Percentiles rank a stretch among this genome's conserved stretches.
These are phyloP conservation scores for Brassicogethes aeneus DNA, from an alignment of 2,888 invertebrate species.

Conservation along the genomic window DNA sequence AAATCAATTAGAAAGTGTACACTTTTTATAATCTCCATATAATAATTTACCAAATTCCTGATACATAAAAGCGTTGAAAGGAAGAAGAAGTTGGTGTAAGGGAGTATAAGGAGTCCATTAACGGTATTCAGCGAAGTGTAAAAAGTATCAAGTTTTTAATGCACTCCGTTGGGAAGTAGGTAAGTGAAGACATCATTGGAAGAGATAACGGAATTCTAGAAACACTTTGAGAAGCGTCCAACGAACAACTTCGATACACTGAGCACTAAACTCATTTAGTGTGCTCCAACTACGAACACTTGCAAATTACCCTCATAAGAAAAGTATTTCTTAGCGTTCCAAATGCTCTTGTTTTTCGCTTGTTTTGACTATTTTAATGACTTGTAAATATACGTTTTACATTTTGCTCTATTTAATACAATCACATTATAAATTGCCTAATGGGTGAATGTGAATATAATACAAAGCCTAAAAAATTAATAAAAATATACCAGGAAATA, in stretches of 20 bases:
- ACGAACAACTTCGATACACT: constrained; percentile 23
- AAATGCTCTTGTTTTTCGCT: constrained; percentile 5
- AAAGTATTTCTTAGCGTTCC: constrained; percentile 17
- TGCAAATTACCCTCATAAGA: constrained; percentile 20
- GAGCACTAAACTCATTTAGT: constrained; percentile 25
- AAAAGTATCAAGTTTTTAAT: constrained; percentile 41
- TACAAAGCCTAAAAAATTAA: no score
- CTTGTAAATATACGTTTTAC: neutral
- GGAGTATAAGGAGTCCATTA: constrained; percentile 33
- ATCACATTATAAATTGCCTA: no score
- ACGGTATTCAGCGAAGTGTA: constrained; percentile 37
- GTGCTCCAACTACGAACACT: constrained; percentile 5
- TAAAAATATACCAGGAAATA: no score
- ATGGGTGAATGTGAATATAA: no score
- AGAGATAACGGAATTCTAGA: constrained; percentile 34
- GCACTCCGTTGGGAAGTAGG: constrained; percentile 31
- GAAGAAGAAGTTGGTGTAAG: neutral
- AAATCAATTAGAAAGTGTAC: no score
- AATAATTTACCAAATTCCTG: no score
- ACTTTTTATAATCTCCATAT: no score
- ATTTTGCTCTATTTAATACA: no score
- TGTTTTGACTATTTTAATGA: neutral
- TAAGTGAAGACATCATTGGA: constrained; percentile 35
- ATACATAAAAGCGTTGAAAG: no score
- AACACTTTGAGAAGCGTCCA: constrained; percentile 26